Evolutionary conservation across 2,888 invertebrate species (phyloP).

Genomic region (Abscondita cerata): DNA sequence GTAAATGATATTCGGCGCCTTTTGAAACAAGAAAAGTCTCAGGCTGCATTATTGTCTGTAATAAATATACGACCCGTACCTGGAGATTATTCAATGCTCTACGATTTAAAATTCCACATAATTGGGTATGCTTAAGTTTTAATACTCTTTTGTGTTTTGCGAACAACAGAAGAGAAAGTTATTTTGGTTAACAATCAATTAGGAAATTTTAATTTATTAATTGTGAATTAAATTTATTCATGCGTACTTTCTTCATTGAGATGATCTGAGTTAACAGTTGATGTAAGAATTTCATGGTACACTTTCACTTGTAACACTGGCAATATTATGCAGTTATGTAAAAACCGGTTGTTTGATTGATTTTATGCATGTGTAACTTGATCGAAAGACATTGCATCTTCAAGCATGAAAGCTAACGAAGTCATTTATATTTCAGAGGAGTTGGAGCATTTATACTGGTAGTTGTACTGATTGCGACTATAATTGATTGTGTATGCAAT

Average conservation of each 20-base stretch:
- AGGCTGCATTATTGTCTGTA: constrained; percentile 60
- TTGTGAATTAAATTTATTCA: no score
- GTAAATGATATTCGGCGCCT: constrained; percentile 62
- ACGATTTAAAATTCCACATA: constrained; percentile 71
- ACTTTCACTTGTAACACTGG: no score
- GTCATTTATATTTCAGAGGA: constrained; percentile 15
- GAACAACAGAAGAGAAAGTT: no score
- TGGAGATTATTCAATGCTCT: constrained; percentile 68
- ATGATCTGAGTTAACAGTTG: no score
- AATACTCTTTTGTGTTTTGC: no score
- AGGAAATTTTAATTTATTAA: no score
- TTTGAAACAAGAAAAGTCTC: constrained; percentile 50
- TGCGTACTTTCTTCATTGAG: no score
- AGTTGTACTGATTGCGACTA: constrained; percentile 10
- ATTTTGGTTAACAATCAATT: no score
- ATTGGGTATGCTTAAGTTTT: constrained; percentile 62
- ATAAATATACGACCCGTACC: constrained; percentile 72
- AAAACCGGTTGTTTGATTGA: not conserved
- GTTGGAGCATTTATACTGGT: constrained; percentile 6
- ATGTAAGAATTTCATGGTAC: no score
- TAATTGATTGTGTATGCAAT: constrained; percentile 6
- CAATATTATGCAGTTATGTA: no score
- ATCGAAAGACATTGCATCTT: not conserved
- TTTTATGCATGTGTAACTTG: not conserved
- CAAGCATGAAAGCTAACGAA: not conserved